Base-by-base conservation (phyloP, 1,140 invertebrate species). In the Colletes gigas region DNA sequence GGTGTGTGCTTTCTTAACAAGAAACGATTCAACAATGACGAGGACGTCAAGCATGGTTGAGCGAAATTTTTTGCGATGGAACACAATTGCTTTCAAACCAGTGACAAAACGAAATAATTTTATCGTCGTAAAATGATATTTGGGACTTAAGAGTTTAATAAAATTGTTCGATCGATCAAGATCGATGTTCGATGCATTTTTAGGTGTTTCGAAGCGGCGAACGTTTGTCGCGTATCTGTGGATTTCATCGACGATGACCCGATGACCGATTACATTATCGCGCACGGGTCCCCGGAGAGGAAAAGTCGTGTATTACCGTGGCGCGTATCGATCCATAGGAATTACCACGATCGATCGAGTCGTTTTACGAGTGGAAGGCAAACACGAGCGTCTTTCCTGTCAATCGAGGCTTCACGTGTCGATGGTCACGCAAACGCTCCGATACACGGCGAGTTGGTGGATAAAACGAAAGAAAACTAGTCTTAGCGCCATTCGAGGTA, bases 401-500 rank as follows among this genome's bases (percentile, higher is more conserved):
- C 41, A 59, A 65, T 76, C 66, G 41, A n/a, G 52, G 19, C n/a
- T 30, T 17, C 52, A 0, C 14, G 14, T n/a, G 54, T 50, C 41
- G 54, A 68, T 59, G 39, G n/a, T 21, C 54, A 2, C 3, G 54
- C 54, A 66, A 73, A 39, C 50, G 15, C n/a, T 4, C 9, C 57
- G 57, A 59, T 59, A 67, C 44, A 21, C 6, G 14, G 8, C 44
- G 8, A n/a, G 9, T 30, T 30, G 19, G 47, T 52, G 30, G 50
- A 39, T 15, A n/a, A 21, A 5, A 14, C 3, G 15, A n/a, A 65
- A 59, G 44, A 72, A 66, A 39, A 55, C 17, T 47, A 7, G 39
- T 14, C 30, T 44, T 74, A 68, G 69, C 83, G 57, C 63, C 55
- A 47, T 50, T 83, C n/a, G 7, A 39, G 52, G 19, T 7, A 59